These are phyloP conservation scores for Agrilus planipennis DNA, from an alignment of 1,140 invertebrate species.

Conservation along the genomic window DNA sequence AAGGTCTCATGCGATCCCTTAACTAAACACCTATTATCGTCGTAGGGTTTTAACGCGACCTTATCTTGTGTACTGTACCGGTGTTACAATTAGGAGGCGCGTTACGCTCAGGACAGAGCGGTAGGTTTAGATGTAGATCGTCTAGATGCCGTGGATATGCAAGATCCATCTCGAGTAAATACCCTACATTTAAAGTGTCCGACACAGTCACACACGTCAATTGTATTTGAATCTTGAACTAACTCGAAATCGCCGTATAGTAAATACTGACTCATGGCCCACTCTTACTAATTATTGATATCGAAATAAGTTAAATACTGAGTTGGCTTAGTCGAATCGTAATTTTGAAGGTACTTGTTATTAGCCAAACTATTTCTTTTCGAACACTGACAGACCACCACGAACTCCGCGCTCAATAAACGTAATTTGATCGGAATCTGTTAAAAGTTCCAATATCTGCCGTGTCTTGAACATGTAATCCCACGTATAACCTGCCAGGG, in stretches of 20 bases:
- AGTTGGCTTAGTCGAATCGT: conserved; percentile 5
- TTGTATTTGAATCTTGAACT: background rate
- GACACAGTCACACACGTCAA: too few relatives aligned
- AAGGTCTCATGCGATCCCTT: too few relatives aligned
- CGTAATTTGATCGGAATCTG: background rate
- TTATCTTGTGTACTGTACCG: too few relatives aligned
- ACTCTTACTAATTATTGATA: conserved; percentile 5
- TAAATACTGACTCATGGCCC: conserved; percentile 4
- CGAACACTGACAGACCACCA: conserved; percentile 15
- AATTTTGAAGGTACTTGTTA: conserved; percentile 11
- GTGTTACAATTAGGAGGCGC: too few relatives aligned
- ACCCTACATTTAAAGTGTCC: conserved; percentile 28
- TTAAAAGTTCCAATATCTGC: conserved; percentile 4
- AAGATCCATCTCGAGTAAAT: conserved; percentile 20
- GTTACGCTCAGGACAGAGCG: conserved; percentile 31
- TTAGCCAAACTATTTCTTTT: conserved; percentile 14
- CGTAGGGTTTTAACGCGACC: too few relatives aligned
- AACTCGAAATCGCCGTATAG: background rate
- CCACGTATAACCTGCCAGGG: conserved; percentile 30
- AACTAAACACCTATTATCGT: too few relatives aligned
- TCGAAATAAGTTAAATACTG: conserved; percentile 11
- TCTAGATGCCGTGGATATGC: conserved; percentile 21
- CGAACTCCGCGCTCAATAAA: conserved; percentile 19
- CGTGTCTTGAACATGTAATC: conserved; percentile 31
- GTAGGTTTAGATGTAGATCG: conserved; percentile 30